These are phyloP conservation scores for Theonella swinhoei DNA, from an alignment of 37 sponge, comb jelly and placozoan genomes.

Conservation along the genomic window DNA sequence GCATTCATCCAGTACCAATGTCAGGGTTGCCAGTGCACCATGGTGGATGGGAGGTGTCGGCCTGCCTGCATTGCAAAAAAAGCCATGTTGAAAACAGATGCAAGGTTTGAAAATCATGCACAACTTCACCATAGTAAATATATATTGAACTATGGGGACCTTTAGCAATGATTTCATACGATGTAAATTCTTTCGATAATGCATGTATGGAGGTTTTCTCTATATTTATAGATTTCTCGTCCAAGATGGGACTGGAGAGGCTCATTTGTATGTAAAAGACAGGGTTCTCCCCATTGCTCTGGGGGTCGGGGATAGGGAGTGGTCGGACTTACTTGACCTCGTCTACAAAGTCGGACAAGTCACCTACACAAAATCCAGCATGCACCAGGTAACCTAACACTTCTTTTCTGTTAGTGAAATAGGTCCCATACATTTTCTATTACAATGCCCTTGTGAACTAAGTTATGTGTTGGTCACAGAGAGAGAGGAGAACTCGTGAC, in stretches of 20 bases:
- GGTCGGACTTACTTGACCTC: constrained; percentile 36
- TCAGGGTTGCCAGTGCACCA: constrained; percentile 16
- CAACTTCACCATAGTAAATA: no score
- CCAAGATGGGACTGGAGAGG: constrained; percentile 61
- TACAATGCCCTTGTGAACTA: no score
- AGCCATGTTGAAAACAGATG: constrained; percentile 23
- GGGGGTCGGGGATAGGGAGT: constrained; percentile 15
- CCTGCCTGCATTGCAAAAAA: constrained; percentile 9
- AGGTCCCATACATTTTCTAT: no score
- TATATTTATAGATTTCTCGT: constrained; percentile 24
- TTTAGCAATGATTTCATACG: no score
- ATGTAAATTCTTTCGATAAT: no score
- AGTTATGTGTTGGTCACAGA: no score
- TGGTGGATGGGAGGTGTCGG: constrained; percentile 28
- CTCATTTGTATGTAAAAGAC: constrained; percentile 24
- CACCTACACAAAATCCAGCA: constrained; percentile 12
- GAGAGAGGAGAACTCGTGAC: not conserved
- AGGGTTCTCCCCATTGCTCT: constrained; percentile 10
- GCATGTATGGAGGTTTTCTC: no score
- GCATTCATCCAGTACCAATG: constrained; percentile 38
- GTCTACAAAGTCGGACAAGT: constrained; percentile 24
- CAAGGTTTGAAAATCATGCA: constrained; percentile 48
- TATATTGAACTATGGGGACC: no score
- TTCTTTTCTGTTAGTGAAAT: no score
- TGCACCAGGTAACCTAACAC: not conserved